Base-by-base conservation (phyloP, 2,797 vertebrate genomes). In the Luscinia megarhynchos region DNA sequence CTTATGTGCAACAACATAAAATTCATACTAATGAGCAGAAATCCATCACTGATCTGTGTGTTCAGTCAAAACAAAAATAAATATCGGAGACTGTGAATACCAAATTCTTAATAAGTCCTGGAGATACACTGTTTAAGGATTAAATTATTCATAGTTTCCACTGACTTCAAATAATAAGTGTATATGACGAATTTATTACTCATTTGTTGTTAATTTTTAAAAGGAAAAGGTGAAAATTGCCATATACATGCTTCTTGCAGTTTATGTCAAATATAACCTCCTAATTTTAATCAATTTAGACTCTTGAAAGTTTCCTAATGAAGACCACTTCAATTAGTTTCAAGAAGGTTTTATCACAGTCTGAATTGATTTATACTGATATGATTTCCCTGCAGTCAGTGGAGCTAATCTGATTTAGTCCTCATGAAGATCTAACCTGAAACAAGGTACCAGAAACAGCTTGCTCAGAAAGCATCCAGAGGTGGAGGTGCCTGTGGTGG, bases 1-100 rank as follows among this genome's bases (percentile, higher is more conserved):
- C 93, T 95, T 94, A 94, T 38, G 61, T 90, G 92, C 75, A 94
- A 94, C 78, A 95, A 93, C 90, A 95, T 94, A 90, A 89, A 96
- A 81, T 96, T 95, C 95, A 95, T 96, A 83, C 72, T 96, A 96
- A 97, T 95, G 93, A 95, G 89, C 84, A 94, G 92, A 94, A 95
- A 96, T 97, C 90, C 93, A 92, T 96, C 96, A 97, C 84, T 80
- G 96, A 94, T 94, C 84, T 95, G 86, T 87, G 78, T 83, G 78
- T 93, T 95, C 92, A 95, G 90, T 90, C 92, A 95, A 96, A 95
- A 95, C 92, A 95, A 94, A 96, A 95, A 90, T 87, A 95, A 95
- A 95, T 89, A 95, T 92, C 64, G 19, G 30, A 83, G 90, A 34
- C 78, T 83, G 34, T 63, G 78, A 94, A 87, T 93, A 93, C 72